Base-by-base conservation (phyloP, 2,888 invertebrate genomes). In the Eustalomyia histrio region DNA sequence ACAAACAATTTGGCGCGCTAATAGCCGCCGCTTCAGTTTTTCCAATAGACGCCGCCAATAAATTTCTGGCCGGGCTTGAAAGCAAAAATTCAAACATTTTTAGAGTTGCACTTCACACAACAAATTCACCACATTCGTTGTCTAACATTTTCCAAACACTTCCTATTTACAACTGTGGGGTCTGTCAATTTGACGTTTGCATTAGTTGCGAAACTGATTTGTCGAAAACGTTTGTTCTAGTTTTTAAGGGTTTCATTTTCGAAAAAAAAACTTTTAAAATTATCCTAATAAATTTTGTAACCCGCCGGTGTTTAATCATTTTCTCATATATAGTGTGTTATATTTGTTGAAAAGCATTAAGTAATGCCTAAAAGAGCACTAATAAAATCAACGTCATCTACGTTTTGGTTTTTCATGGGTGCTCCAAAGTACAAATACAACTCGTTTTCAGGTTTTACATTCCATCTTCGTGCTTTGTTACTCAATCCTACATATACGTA, bases 361-460 rank as follows among this genome's bases (percentile, higher is more conserved):
- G 89, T 87, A 82, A 89, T 89, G 90, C 85, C 78, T 86, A 84
- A 83, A 85, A 86, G 80, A 72, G 85, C 86, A 80, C 82, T 83
- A 83, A 74, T 71, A 72, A 57, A 60, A 52, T 64, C 76, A 55
- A 63, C 58, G 69, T 53, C 35, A 58, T 75, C 18, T 21, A 58
- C 57, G 61, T 52, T 64, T 73, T 73, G 72, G 68, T 75, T 63
- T 64, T 79, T 76, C 63, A 74, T 69, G 68, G 73, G 64, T 71
- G 74, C 65, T 69, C 33, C 73, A 67, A 76, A 79, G 60, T 71
- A 72, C 76, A 82, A 81, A 83, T 83, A 83, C 84, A 83, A 86
- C 83, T 84, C 84, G 83, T 80, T 80, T 84, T 83, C 76, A 79
- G 83, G 84, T 69, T 83, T 68, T 67, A 63, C 83, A 83, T 78